phyloP scores from a whole-genome alignment of 2,797 vertebrate species.

The Galaxias olidus region DNA sequence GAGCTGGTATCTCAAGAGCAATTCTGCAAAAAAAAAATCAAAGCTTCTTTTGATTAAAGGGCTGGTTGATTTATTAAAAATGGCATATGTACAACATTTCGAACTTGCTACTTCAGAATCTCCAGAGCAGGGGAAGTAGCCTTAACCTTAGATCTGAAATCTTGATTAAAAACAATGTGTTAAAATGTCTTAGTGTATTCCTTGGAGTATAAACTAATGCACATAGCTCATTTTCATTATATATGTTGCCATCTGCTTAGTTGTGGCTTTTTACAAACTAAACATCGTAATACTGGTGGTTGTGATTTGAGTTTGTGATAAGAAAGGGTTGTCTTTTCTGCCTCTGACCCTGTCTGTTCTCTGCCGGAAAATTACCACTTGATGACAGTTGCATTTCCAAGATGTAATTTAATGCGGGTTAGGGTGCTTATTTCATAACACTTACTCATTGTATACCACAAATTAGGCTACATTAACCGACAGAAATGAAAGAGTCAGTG shows the following conservation, averaged over 20 bases:
- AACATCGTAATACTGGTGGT: too few species aligned
- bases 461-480: background rate
- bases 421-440: conserved; percentile 21
- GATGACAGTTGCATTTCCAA: conserved; percentile 7
- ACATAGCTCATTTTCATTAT: background rate
- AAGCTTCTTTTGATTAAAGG: background rate
- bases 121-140: background rate
- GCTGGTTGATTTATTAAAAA: conserved; percentile 28
- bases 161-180: background rate
- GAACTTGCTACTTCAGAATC: conserved; percentile 15
- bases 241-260: too few species aligned
- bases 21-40: background rate
- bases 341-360: background rate
- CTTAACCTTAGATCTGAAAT: background rate
- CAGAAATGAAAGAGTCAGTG: too few species aligned
- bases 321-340: background rate
- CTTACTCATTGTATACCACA: background rate
- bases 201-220: background rate
- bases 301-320: conserved; percentile 20
- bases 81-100: conserved; percentile 3
- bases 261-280: too few species aligned
- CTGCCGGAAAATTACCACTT: conserved; percentile 12
- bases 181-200: too few species aligned
- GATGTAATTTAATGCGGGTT: conserved; percentile 13
- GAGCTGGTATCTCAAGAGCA: background rate